Percentiles rank a stretch among this genome's conserved stretches.
Evolutionary conservation across 2,113 vertebrate species (phyloP).

Genomic region (Rhynchopsitta pachyrhyncha): DNA sequence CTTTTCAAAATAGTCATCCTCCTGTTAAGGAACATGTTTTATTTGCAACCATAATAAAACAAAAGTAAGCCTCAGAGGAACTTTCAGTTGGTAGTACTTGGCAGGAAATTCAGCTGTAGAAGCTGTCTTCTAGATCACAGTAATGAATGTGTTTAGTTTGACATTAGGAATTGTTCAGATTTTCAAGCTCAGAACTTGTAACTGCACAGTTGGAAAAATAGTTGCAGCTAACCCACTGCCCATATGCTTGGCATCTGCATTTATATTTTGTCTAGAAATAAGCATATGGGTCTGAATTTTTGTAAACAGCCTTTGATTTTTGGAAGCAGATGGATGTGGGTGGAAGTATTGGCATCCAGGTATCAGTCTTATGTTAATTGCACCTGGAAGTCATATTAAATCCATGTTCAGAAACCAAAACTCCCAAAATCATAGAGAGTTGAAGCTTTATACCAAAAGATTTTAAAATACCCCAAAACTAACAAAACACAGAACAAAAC

Average conservation of each 20-base stretch:
- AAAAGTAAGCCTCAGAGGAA: constrained; percentile 10
- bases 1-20: not conserved
- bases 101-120: constrained; percentile 24
- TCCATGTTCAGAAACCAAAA: not conserved
- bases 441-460: not conserved
- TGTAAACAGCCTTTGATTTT: constrained; percentile 39
- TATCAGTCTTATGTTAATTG: not conserved
- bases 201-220: constrained; percentile 52
- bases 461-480: not conserved
- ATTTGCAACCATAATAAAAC: constrained; percentile 6
- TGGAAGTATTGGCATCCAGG: constrained; percentile 12
- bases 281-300: constrained; percentile 47
- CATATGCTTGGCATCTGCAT: constrained; percentile 62
- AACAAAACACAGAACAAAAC: not conserved
- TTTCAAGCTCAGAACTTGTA: constrained; percentile 36
- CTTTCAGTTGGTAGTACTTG: constrained; percentile 23
- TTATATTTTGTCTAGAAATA: constrained; percentile 59
- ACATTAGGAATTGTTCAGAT: constrained; percentile 46
- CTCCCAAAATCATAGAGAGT: not conserved
- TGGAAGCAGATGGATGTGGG: constrained; percentile 56
- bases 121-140: not conserved
- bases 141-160: not conserved
- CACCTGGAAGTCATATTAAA: not conserved
- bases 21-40: constrained; percentile 2
- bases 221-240: constrained; percentile 52